A percentile compares a stretch with the other conserved stretches of the same genome.
Conservation (phyloP, 2,888 invertebrate genomes). For the Yponomeuta plumbellus region DNA sequence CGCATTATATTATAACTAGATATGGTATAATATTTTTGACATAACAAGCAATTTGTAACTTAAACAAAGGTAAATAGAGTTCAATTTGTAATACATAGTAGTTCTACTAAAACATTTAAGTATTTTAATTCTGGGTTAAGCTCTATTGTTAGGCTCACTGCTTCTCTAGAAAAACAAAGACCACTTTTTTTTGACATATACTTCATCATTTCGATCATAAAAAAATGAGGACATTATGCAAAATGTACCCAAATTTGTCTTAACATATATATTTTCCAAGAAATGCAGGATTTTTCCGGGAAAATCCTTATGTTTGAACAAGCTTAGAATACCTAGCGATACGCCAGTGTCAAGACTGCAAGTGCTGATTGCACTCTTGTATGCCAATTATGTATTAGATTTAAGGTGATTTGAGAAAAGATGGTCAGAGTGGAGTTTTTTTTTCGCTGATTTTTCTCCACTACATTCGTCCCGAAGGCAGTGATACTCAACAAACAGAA, state of each 20-base stretch:
- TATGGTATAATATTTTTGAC: slow-evolving; percentile 54
- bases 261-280: slow-evolving; percentile 17
- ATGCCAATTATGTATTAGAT: too few species aligned
- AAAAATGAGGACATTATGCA: neutral
- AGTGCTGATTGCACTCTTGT: too few species aligned
- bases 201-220: neutral
- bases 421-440: too few species aligned
- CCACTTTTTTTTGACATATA: slow-evolving; percentile 20
- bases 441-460: too few species aligned
- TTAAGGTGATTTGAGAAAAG: too few species aligned
- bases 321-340: neutral
- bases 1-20: slow-evolving; percentile 55
- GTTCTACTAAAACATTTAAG: slow-evolving; percentile 68
- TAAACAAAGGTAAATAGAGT: slow-evolving; percentile 71
- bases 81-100: slow-evolving; percentile 55
- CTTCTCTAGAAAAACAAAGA: slow-evolving; percentile 58
- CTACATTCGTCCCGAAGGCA: too few species aligned
- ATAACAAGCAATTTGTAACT: slow-evolving; percentile 70
- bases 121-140: slow-evolving; percentile 58
- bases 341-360: too few species aligned
- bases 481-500: too few species aligned
- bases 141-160: slow-evolving; percentile 71
- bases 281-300: slow-evolving; percentile 42
- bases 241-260: neutral
- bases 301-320: neutral